Evolutionary conservation across 2,113 vertebrate genomes (phyloP), one percentile per base, ranked within the genome.

Genomic region (Ageneiosus marmoratus): DNA sequence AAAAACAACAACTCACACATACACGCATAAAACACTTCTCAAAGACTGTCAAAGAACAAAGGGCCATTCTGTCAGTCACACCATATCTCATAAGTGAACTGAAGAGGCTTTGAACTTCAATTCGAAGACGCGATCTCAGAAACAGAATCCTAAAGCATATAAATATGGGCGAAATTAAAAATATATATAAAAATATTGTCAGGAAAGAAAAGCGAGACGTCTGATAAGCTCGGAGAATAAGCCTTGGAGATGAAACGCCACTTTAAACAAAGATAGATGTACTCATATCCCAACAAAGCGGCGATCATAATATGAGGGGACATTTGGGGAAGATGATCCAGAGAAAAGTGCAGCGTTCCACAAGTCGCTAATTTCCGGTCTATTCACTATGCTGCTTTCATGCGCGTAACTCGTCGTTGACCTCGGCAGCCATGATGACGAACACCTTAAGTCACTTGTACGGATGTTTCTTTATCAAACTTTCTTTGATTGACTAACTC

Each of bases 151-250:
- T 87, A 86, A 92, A 91, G 92, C 89, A 90, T 90, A 92, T 91
- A 93, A 94, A 93, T 90, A 93, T 90, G 90, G 88, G 20, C 6
- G 6, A 24, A 91, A 92, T 92, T 91, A 91, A 93, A 91, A 91
- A 24, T 24, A 41, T 0, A 24, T 44, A 44, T 44, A 44, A 16
- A 34, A 65, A 65, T 1, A 13, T 90, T 89, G 88, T 89, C 87
- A 91, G 89, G 91, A 91, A 90, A 90, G 91, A 90, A 92, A 90
- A 37, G 77, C 32, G 65, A 60, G 53, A 18, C n/a, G 74, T 48
- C 32, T 27, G 60, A 82, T 51, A 82, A 79, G 60, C 34, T 74
- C 7, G 34, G 18, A 27, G 60, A 65, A 55, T 32, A 76, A 53
- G n/a, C 22, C 9, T 44, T 27, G 70, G 22, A 37, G 81, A 82